Evolutionary conservation across 2,797 vertebrate genomes (phyloP).

Genomic region (Silurus aristotelis): DNA sequence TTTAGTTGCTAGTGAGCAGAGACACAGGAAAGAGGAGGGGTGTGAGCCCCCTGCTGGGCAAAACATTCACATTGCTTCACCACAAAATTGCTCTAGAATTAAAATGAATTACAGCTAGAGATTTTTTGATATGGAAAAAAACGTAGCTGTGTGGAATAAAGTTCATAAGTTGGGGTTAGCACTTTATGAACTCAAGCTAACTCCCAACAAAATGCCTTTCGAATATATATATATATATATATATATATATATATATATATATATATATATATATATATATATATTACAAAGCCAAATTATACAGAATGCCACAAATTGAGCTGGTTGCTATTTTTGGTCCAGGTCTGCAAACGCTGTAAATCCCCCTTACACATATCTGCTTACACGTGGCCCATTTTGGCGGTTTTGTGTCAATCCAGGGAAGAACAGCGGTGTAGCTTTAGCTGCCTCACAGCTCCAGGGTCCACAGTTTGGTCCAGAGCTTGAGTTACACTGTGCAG

Average conservation of each 20-base stretch:
- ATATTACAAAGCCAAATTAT: background rate
- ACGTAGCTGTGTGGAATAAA: too few species aligned
- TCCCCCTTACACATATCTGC: background rate
- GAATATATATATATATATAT: too few species aligned
- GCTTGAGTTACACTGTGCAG: background rate
- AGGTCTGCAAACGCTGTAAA: background rate
- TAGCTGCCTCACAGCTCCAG: background rate
- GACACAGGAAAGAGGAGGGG: too few species aligned
- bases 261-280: too few species aligned
- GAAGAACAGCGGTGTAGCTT: background rate
- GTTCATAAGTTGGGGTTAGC: background rate
- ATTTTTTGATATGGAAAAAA: too few species aligned
- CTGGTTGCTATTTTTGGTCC: constrained; percentile 3
- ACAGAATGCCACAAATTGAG: background rate
- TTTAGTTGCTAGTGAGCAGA: too few species aligned
- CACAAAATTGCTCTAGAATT: too few species aligned
- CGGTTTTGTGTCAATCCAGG: background rate
- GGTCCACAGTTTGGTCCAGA: background rate
- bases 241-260: too few species aligned
- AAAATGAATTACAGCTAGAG: too few species aligned
- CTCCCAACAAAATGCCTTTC: too few species aligned
- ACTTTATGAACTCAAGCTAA: background rate
- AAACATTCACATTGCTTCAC: too few species aligned
- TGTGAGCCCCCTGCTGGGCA: too few species aligned
- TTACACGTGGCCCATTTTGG: background rate